These are phyloP conservation scores for Apamea sordens DNA, from an alignment of 2,888 invertebrate genomes.

Conservation along the genomic window DNA sequence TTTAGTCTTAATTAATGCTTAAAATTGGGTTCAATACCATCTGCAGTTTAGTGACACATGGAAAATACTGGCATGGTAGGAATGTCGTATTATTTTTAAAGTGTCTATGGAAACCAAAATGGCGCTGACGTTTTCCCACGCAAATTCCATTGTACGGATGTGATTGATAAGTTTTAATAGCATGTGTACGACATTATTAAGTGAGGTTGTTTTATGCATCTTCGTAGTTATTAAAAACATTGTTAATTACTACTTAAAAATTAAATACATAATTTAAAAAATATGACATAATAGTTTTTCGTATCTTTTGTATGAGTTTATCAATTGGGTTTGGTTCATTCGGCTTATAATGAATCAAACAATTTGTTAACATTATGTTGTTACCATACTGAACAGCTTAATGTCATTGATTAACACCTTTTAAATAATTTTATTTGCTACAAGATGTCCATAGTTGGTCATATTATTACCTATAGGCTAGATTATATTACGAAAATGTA, in stretches of 20 bases:
- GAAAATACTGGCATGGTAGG: constrained; percentile 37
- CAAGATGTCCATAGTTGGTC: neutral
- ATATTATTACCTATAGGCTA: neutral
- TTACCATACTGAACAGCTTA: neutral
- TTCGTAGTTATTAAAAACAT: neutral
- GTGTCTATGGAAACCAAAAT: constrained; percentile 40
- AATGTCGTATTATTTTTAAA: constrained; percentile 36
- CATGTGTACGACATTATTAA: neutral
- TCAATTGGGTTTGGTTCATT: neutral
- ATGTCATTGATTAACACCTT: constrained; percentile 11
- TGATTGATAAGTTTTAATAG: constrained; percentile 20
- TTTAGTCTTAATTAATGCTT: constrained; percentile 53
- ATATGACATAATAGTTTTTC: neutral
- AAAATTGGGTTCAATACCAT: constrained; percentile 53
- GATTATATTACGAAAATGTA: neutral
- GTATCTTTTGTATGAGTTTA: neutral
- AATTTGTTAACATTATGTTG: neutral
- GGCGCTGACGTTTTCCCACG: constrained; percentile 46
- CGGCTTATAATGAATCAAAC: constrained; percentile 4
- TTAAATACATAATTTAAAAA: neutral
- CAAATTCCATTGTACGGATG: constrained; percentile 25
- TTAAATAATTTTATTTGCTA: neutral
- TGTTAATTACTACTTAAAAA: neutral
- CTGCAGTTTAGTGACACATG: constrained; percentile 50
- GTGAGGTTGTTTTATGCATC: neutral